Evolutionary conservation across 1,140 invertebrate species (phyloP).

Genomic region (Drosophila setifemur): DNA sequence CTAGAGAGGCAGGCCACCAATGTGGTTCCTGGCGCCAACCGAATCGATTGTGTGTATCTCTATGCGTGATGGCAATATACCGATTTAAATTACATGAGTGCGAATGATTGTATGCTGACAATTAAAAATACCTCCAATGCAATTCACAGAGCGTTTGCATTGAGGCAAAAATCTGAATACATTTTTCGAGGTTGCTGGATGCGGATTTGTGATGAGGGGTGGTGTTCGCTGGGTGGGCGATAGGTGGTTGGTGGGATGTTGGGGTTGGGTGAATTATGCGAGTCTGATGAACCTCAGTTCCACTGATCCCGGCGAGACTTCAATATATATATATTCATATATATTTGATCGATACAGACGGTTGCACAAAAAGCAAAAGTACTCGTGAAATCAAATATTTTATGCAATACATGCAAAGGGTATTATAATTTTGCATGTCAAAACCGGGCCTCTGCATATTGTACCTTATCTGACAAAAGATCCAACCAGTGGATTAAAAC

Average conservation of each 20-base stretch:
- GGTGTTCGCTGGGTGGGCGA: neutral
- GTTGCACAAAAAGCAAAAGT: slow-evolving; percentile 1
- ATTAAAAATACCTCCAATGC: slow-evolving; percentile 58
- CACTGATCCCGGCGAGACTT: slow-evolving; percentile 6
- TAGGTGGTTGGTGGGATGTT: neutral
- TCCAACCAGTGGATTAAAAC: too few relatives aligned
- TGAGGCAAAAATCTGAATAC: slow-evolving; percentile 33
- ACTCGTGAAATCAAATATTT: neutral
- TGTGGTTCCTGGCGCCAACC: slow-evolving; percentile 25
- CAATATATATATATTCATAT: slow-evolving; percentile 2
- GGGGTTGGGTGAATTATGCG: slow-evolving; percentile 13
- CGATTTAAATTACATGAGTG: neutral
- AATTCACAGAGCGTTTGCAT: slow-evolving; percentile 73
- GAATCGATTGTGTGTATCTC: neutral
- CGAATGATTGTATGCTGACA: slow-evolving; percentile 24
- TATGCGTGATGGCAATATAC: slow-evolving; percentile 2
- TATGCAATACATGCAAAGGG: neutral
- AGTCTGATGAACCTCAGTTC: slow-evolving; percentile 57
- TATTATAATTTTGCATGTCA: neutral
- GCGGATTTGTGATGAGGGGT: slow-evolving; percentile 2
- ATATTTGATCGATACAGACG: neutral
- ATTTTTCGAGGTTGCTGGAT: slow-evolving; percentile 37
- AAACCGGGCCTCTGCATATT: too few relatives aligned
- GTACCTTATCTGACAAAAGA: too few relatives aligned
- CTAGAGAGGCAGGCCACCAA: slow-evolving; percentile 1